Evolutionary conservation across 2,113 vertebrate species (phyloP).

Genomic region (Corythoichthys intestinalis): DNA sequence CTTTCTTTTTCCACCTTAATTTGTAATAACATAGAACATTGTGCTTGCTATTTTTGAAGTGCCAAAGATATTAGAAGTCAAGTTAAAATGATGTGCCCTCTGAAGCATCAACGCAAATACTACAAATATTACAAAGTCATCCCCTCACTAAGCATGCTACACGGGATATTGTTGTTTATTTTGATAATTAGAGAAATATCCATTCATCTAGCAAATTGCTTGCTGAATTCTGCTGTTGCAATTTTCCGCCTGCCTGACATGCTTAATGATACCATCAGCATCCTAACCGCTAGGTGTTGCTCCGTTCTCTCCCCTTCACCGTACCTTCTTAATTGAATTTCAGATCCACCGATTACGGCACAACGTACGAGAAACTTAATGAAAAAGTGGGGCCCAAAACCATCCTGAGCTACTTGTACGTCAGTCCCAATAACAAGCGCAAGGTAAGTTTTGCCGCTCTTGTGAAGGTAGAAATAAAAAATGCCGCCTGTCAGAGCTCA

Average conservation of each 20-base stretch:
- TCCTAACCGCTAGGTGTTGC: conserved; percentile 48
- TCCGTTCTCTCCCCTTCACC: conserved; percentile 44
- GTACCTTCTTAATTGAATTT: conserved; percentile 75
- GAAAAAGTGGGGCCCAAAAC: conserved; percentile 90
- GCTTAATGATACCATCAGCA: conserved; percentile 56
- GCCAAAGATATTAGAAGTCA: background rate
- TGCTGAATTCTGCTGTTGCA: conserved; percentile 55
- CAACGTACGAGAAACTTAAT: conserved; percentile 91
- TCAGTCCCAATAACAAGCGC: conserved; percentile 91
- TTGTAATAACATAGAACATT: background rate
- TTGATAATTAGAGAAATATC: conserved; percentile 52
- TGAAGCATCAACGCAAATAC: conserved; percentile 23
- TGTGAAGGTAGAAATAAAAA: background rate
- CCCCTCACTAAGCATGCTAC: conserved; percentile 7
- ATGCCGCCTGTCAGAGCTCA: conserved; percentile 3
- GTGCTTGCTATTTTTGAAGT: background rate
- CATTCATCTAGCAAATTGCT: conserved; percentile 61
- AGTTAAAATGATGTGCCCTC: conserved; percentile 1
- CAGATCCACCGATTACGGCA: conserved; percentile 94
- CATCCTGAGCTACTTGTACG: conserved; percentile 91
- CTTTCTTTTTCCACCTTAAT: too few relatives aligned
- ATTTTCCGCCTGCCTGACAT: conserved; percentile 65
- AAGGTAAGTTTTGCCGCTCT: conserved; percentile 75
- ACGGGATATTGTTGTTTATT: conserved; percentile 46
- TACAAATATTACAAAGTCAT: conserved; percentile 3